Evolutionary conservation across 2,113 vertebrate genomes (phyloP).

Genomic region (Gobiocypris rarus): DNA sequence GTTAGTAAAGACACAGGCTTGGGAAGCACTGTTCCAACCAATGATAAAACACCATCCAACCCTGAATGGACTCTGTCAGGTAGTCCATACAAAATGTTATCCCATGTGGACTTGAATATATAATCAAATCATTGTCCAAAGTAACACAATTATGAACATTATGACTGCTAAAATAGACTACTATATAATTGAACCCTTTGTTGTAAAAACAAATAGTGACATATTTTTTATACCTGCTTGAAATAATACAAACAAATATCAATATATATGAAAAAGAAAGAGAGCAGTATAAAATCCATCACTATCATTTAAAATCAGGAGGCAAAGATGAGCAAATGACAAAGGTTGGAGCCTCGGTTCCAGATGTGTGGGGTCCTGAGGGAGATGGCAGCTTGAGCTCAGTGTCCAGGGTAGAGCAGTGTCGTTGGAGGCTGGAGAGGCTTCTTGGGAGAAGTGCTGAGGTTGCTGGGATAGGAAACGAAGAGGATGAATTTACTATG

Average conservation of each 20-base stretch:
- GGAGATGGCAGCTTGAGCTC: slow-evolving; percentile 44
- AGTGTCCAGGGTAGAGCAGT: slow-evolving; percentile 67
- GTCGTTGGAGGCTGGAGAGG: slow-evolving; percentile 67
- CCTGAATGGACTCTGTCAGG: slow-evolving; percentile 53
- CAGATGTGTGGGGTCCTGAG: slow-evolving; percentile 37
- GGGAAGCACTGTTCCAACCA: slow-evolving; percentile 63
- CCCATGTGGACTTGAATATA: background rate
- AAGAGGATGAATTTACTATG: slow-evolving; percentile 59
- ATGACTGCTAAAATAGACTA: background rate
- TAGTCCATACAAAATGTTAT: background rate
- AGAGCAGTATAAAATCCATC: background rate
- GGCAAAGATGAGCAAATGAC: background rate
- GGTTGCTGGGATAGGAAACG: slow-evolving; percentile 2
- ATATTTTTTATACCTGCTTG: background rate
- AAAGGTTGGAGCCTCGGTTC: background rate
- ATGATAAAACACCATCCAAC: slow-evolving; percentile 59
- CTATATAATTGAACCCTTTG: background rate
- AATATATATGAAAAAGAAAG: background rate
- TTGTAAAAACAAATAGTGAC: background rate
- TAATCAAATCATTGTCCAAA: background rate
- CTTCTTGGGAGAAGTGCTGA: slow-evolving; percentile 64
- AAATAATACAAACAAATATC: background rate
- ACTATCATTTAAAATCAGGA: background rate
- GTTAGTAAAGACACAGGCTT: slow-evolving; percentile 71
- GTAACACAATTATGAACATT: background rate